Evolutionary conservation across 2,797 vertebrate species (phyloP).

Genomic region (Selene dorsalis): DNA sequence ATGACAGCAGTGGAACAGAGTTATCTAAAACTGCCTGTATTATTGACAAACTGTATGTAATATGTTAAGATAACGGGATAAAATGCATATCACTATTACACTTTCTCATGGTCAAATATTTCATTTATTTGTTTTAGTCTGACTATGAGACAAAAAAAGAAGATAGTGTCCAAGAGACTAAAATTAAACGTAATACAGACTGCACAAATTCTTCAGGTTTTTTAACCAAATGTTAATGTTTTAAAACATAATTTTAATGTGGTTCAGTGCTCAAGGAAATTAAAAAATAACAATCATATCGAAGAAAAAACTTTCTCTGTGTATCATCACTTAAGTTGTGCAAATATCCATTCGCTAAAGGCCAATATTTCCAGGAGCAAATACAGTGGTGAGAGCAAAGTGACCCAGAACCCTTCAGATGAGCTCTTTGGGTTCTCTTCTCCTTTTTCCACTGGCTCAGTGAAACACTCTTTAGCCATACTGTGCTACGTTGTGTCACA

Average conservation of each 20-base stretch:
- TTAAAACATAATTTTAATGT: constrained; percentile 22
- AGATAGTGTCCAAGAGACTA: no score
- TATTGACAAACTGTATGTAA: not conserved
- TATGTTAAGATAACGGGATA: not conserved
- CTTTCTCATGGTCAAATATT: no score
- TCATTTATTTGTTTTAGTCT: no score
- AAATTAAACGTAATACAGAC: no score
- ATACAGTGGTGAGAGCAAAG: constrained; percentile 31
- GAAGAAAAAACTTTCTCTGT: not conserved
- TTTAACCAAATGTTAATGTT: not conserved
- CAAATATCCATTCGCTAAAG: constrained; percentile 31
- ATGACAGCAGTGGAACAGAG: constrained; percentile 13
- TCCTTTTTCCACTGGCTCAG: constrained; percentile 17
- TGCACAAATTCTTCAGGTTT: no score
- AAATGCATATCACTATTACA: not conserved
- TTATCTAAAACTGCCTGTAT: not conserved
- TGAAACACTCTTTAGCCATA: constrained; percentile 19
- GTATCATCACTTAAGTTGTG: constrained; percentile 19
- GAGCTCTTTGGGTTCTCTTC: constrained; percentile 20
- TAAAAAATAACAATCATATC: constrained; percentile 4
- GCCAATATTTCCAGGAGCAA: constrained; percentile 44
- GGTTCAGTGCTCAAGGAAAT: constrained; percentile 23
- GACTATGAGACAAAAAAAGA: no score
- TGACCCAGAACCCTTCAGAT: constrained; percentile 45
- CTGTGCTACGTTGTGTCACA: constrained; percentile 2